Conservation (phyloP, 2,797 vertebrate species). For the Notolepis coatsorum region DNA sequence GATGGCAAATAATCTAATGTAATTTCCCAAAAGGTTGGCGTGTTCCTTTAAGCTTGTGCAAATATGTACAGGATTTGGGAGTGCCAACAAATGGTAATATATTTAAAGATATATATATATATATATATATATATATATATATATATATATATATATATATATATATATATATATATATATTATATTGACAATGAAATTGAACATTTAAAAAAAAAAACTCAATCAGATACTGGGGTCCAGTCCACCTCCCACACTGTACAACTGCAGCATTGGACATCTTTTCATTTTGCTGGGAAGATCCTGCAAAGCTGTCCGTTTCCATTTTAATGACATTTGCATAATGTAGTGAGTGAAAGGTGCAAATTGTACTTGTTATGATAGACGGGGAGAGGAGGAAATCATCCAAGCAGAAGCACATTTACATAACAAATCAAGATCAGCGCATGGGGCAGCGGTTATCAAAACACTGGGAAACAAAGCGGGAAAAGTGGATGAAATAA, state of each 20-base stretch:
- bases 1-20: too few relatives aligned
- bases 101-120: too few relatives aligned
- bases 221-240: too few relatives aligned
- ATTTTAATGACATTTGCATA: constrained; percentile 66
- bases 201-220: not conserved
- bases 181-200: not conserved
- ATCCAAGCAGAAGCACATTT: constrained; percentile 48
- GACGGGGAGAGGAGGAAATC: constrained; percentile 50
- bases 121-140: too few relatives aligned
- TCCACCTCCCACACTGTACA: not conserved
- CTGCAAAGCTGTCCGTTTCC: constrained; percentile 40
- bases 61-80: too few relatives aligned
- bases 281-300: constrained; percentile 41
- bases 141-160: too few relatives aligned
- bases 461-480: constrained; percentile 26
- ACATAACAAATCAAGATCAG: constrained; percentile 54
- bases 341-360: constrained; percentile 33
- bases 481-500: not conserved
- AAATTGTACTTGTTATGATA: constrained; percentile 57
- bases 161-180: too few relatives aligned
- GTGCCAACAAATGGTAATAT: too few relatives aligned
- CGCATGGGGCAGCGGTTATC: constrained; percentile 49
- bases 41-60: too few relatives aligned
- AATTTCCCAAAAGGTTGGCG: too few relatives aligned
- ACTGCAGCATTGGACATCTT: constrained; percentile 19